Percentiles rank a stretch among this genome's conserved stretches.
Evolutionary conservation across 2,797 vertebrate genomes (phyloP).

Genomic region (Acanthurus leucopareius): DNA sequence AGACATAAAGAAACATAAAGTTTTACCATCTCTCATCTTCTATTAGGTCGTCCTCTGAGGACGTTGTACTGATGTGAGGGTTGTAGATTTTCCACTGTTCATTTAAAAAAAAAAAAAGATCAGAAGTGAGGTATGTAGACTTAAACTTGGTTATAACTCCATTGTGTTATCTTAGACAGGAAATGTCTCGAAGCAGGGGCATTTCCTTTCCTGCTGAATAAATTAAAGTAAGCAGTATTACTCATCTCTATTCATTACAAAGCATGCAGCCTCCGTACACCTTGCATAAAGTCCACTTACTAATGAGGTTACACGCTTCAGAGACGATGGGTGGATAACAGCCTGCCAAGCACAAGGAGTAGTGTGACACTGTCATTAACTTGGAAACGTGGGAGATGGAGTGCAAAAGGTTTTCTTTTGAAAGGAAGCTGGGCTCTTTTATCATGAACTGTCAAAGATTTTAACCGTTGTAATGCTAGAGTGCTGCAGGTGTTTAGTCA

Average conservation of each 20-base stretch:
- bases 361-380: constrained; percentile 66
- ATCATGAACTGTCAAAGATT: constrained; percentile 50
- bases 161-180: constrained; percentile 23
- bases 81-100: background rate
- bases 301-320: constrained; percentile 70
- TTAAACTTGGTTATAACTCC: background rate
- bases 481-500: constrained; percentile 1
- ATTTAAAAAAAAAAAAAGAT: constrained; percentile 14
- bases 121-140: background rate
- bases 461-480: constrained; percentile 6
- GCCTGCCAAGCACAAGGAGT: constrained; percentile 51
- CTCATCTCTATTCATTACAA: constrained; percentile 60
- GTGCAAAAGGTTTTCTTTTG: constrained; percentile 48
- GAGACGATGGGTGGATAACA: constrained; percentile 63
- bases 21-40: too few species aligned
- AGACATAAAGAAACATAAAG: too few species aligned
- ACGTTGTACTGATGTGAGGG: background rate
- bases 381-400: constrained; percentile 54
- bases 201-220: constrained; percentile 29
- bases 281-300: constrained; percentile 61
- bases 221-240: constrained; percentile 49
- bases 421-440: constrained; percentile 50
- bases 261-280: constrained; percentile 51
- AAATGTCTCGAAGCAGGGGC: constrained; percentile 3
- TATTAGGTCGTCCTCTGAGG: background rate